These are phyloP conservation scores for Cheilosia scutellata DNA, from an alignment of 2,888 invertebrate species.

Conservation along the genomic window DNA sequence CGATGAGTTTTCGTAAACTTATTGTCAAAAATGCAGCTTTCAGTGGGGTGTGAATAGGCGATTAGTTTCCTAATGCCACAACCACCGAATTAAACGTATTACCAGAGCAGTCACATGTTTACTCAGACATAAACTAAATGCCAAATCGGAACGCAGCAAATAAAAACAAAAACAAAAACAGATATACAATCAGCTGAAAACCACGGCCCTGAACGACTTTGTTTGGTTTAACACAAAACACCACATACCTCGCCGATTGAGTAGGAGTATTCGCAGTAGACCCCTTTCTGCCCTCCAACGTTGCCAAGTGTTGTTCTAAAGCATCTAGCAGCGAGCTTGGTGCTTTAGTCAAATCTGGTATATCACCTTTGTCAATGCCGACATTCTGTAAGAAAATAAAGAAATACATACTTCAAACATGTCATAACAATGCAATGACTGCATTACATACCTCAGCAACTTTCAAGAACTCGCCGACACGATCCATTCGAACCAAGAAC, in stretches of 20 bases:
- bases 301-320: slow-evolving; percentile 96
- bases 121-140: not conserved
- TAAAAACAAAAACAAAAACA: slow-evolving; percentile 20
- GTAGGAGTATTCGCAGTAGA: slow-evolving; percentile 94
- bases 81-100: too few species aligned
- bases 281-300: slow-evolving; percentile 96
- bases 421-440: not conserved
- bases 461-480: slow-evolving; percentile 98
- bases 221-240: slow-evolving; percentile 28
- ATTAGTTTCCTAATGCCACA: too few species aligned
- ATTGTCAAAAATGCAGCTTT: too few species aligned
- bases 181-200: slow-evolving; percentile 41
- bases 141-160: slow-evolving; percentile 23
- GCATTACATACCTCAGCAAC: slow-evolving; percentile 87
- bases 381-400: slow-evolving; percentile 89
- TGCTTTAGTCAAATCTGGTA: slow-evolving; percentile 98
- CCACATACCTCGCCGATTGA: slow-evolving; percentile 90
- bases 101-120: not conserved
- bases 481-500: slow-evolving; percentile 99
- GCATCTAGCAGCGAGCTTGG: slow-evolving; percentile 98
- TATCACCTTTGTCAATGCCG: slow-evolving; percentile 99
- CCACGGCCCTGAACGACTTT: slow-evolving; percentile 60
- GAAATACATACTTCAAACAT: slow-evolving; percentile 76
- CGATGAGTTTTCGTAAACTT: too few species aligned
- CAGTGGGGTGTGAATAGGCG: too few species aligned